Evolutionary conservation across 2,888 invertebrate species (phyloP).

Genomic region (Gastracanthus pulcherrimus): DNA sequence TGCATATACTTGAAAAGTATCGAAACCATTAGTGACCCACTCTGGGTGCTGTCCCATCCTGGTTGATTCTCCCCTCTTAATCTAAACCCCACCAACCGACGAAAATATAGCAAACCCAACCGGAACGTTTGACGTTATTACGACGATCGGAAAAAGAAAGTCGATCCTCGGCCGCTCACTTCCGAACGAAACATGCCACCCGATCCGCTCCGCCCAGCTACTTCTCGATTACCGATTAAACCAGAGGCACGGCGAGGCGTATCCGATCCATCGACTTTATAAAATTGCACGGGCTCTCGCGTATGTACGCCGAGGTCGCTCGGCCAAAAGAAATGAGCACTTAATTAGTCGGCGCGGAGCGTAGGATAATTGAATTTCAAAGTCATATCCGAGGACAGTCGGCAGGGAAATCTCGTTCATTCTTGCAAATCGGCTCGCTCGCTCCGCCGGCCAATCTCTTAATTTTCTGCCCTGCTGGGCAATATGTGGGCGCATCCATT

Average conservation of each 20-base stretch:
- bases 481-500: conserved; percentile 65
- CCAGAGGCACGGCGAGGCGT: background rate
- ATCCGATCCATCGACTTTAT: background rate
- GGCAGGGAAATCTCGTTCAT: conserved; percentile 60
- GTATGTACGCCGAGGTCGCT: background rate
- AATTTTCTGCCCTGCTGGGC: conserved; percentile 68
- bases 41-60: too few species aligned
- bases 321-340: conserved; percentile 66
- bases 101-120: too few species aligned
- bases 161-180: too few species aligned
- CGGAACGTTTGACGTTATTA: too few species aligned
- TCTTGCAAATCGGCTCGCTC: conserved; percentile 41
- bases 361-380: conserved; percentile 40
- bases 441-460: conserved; percentile 65
- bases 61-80: too few species aligned
- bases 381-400: conserved; percentile 1
- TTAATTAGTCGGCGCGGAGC: conserved; percentile 65
- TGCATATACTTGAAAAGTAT: too few species aligned
- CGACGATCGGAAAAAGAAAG: too few species aligned
- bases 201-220: too few species aligned
- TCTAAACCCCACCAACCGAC: too few species aligned
- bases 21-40: too few species aligned
- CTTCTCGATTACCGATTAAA: too few species aligned
- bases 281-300: background rate
- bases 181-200: too few species aligned